Percentiles rank a stretch among this genome's conserved stretches.
Conservation (phyloP, 2,797 vertebrate species). For the Pygocentrus nattereri region DNA sequence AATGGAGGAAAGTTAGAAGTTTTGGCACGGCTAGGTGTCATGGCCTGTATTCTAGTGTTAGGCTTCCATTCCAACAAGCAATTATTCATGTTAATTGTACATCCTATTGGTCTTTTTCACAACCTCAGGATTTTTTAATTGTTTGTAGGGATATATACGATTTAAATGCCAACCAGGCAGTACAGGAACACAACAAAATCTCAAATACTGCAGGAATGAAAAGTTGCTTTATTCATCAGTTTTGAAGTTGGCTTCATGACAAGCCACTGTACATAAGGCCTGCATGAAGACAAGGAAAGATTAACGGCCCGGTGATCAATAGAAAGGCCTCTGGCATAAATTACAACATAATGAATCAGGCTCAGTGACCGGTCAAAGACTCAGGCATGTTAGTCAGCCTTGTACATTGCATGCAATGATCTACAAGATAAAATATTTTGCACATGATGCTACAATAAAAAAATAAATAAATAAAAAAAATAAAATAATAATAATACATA, state of each 20-base stretch:
- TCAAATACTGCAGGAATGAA: background rate
- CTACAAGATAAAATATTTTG: constrained; percentile 1
- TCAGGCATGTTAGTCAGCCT: constrained; percentile 35
- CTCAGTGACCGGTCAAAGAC: constrained; percentile 24
- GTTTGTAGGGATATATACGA: background rate
- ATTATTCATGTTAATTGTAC: constrained; percentile 36
- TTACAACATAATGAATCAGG: constrained; percentile 49
- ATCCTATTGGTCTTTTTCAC: constrained; percentile 24
- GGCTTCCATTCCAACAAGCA: constrained; percentile 21
- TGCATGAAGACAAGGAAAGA: constrained; percentile 24
- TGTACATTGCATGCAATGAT: constrained; percentile 23
- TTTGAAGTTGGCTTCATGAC: constrained; percentile 34
- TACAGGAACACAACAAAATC: background rate
- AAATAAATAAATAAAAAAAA: background rate
- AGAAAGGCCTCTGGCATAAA: constrained; percentile 42
- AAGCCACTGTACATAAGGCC: constrained; percentile 18
- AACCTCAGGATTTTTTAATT: background rate
- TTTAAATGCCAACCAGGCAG: background rate
- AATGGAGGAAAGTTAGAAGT: constrained; percentile 35
- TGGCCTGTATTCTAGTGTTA: background rate
- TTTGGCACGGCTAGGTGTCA: constrained; percentile 13
- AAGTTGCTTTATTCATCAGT: constrained; percentile 40
- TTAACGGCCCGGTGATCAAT: constrained; percentile 52
- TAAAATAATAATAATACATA: background rate
- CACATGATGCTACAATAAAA: background rate